Conservation (phyloP, 2,797 vertebrate genomes). For the Buphagus erythrorhynchus region DNA sequence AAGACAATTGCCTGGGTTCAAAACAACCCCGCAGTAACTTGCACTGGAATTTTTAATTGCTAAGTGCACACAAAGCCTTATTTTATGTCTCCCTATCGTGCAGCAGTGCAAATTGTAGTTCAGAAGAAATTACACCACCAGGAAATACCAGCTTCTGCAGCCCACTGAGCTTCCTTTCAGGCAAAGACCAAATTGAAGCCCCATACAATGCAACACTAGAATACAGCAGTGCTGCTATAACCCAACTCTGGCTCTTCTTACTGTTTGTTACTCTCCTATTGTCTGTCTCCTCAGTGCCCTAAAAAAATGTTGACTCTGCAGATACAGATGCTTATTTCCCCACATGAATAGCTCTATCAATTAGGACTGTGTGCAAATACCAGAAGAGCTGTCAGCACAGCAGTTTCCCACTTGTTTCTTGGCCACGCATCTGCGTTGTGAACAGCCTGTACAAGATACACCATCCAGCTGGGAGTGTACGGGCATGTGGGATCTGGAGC, state of each 20-base stretch:
- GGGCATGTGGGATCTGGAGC: background rate
- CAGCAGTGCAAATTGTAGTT: background rate
- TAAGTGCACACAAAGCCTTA: constrained; percentile 19
- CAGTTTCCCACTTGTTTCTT: background rate
- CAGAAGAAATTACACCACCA: background rate
- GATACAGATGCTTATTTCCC: background rate
- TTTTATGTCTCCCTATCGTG: background rate
- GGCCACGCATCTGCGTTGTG: background rate
- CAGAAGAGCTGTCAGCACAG: background rate
- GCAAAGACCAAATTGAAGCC: background rate
- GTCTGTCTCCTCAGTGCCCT: background rate
- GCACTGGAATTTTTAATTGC: constrained; percentile 42
- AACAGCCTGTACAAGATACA: background rate
- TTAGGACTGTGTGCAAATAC: background rate
- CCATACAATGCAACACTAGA: background rate
- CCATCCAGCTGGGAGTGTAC: background rate
- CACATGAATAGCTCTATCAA: background rate
- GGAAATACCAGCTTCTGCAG: background rate
- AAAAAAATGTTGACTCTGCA: background rate
- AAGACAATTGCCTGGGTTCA: constrained; percentile 40
- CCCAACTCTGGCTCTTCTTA: background rate
- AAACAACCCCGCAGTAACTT: constrained; percentile 19
- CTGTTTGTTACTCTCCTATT: background rate
- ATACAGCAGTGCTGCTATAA: background rate
- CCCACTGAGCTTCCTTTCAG: background rate